Evolutionary conservation across 2,888 invertebrate species (phyloP), one percentile per base, ranked within the genome.

Genomic region (Philonicus albiceps): DNA sequence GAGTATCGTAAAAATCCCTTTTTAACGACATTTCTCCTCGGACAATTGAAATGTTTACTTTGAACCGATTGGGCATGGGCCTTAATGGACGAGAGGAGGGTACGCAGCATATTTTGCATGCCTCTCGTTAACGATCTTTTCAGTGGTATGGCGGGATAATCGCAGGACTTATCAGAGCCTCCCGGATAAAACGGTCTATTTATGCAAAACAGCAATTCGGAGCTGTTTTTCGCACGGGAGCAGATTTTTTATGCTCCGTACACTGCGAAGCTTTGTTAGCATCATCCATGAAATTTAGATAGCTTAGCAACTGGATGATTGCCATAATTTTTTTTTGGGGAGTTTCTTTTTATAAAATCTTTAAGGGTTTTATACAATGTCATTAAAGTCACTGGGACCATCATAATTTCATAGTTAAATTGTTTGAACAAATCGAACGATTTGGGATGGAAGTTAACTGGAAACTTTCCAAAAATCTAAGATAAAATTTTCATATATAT

Each of bases 21-120:
- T 81, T 81, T 81, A 81, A 81, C 30, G 81, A 49, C 22, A 3
- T 4, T 34, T 30, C 27, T 19, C 31, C 34, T 22, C 16, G 81
- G 81, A 81, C 55, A 64, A 81, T 81, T 81, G 53, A 34, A 81
- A 37, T 81, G 64, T 81, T 81, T 81, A 64, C 11, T 55, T 34
- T 81, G 53, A 19, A 64, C 34, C 16, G 81, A 81, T 53, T 81
- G 81, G 81, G 64, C 55, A 81, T 64, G 64, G 31, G 3, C 55
- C 34, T 7, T 34, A 19, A 81, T 49, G 49, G 55, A 30, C 27
- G n/a, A n/a, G n/a, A n/a, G n/a, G 11, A n/a, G 31, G 55, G 5
- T 53, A 31, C 13, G 34, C n/a, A 55, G 31, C 81, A 81, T 76
- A 76, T 81, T 81, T 81, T 55, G 64, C 55, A 55, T 64, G 80